Percentiles rank a stretch among this genome's conserved stretches.
phyloP scores from a whole-genome alignment of 2,113 vertebrate species.

The Perca fluviatilis region DNA sequence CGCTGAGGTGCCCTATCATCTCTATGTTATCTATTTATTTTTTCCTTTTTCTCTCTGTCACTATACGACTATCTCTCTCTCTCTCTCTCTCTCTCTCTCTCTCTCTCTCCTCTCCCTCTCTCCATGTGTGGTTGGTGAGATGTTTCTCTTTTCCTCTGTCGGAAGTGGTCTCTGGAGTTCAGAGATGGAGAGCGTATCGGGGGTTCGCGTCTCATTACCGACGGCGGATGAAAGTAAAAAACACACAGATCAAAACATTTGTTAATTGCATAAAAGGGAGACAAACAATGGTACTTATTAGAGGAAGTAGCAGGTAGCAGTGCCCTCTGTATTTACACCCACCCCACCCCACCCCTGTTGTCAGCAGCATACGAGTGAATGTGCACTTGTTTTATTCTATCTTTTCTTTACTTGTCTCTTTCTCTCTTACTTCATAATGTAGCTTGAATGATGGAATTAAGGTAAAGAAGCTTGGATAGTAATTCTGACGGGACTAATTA shows the following conservation, averaged over 20 bases:
- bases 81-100: conserved; percentile 4
- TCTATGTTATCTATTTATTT: conserved; percentile 64
- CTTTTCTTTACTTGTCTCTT: conserved; percentile 41
- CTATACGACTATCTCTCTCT: conserved; percentile 9
- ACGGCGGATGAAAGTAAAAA: conserved; percentile 74
- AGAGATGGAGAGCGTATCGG: conserved; percentile 61
- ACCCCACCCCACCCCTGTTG: conserved; percentile 33
- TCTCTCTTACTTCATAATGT: not conserved
- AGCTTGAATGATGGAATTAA: not conserved
- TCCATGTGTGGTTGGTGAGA: conserved; percentile 46
- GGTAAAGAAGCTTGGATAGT: rapidly evolving
- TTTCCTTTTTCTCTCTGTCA: conserved; percentile 54
- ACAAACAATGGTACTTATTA: conserved; percentile 76
- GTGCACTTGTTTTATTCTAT: conserved; percentile 2
- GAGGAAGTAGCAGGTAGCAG: conserved; percentile 58
- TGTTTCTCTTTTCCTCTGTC: conserved; percentile 70
- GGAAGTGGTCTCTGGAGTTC: conserved; percentile 70
- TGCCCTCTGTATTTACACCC: conserved; percentile 63
- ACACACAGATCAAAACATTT: conserved; percentile 73
- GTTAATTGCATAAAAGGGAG: conserved; percentile 80
- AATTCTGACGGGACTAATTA: not conserved
- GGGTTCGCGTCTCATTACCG: conserved; percentile 72
- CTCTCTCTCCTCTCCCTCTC: not conserved
- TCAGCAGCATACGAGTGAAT: conserved; percentile 47
- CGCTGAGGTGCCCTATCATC: conserved; percentile 66